A percentile compares a stretch with the other conserved stretches of the same genome.
Conservation (phyloP, 2,113 vertebrate genomes). For the Protomyctophum bolini region DNA sequence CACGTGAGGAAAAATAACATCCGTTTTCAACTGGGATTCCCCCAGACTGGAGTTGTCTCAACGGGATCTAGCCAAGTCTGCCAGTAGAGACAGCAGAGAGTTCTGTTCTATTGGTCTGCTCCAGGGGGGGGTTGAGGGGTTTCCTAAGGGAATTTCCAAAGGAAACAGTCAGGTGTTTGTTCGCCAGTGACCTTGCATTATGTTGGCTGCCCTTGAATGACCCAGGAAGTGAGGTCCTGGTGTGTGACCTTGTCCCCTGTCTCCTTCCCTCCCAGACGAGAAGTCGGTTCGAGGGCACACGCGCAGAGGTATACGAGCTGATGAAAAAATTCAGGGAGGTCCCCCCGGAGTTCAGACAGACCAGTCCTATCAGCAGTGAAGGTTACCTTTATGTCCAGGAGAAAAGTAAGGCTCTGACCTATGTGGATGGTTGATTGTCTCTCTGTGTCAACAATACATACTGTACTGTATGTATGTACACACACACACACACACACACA, state of each 20-base stretch:
- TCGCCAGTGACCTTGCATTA: constrained; percentile 39
- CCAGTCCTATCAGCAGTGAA: constrained; percentile 89
- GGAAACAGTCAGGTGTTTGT: constrained; percentile 26
- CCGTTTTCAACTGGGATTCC: no score
- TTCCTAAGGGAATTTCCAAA: constrained; percentile 23
- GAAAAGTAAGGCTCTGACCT: constrained; percentile 83
- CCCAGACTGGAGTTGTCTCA: no score
- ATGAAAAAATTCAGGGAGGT: constrained; percentile 91
- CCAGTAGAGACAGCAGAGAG: no score
- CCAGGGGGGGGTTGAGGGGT: not conserved
- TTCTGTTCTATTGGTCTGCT: not conserved
- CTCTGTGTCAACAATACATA: not conserved
- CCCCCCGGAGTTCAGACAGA: constrained; percentile 92
- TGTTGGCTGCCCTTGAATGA: constrained; percentile 13
- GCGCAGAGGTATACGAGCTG: constrained; percentile 93
- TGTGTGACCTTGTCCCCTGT: constrained; percentile 29
- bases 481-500: not conserved
- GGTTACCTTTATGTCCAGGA: constrained; percentile 97
- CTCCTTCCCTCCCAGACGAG: constrained; percentile 81
- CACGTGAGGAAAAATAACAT: no score
- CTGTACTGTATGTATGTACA: not conserved
- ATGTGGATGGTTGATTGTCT: not conserved
- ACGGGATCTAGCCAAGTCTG: no score
- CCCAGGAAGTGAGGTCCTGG: constrained; percentile 29
- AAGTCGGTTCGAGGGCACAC: constrained; percentile 92